Conservation (phyloP, 1,140 invertebrate genomes). For the Epicauta chinensis region DNA sequence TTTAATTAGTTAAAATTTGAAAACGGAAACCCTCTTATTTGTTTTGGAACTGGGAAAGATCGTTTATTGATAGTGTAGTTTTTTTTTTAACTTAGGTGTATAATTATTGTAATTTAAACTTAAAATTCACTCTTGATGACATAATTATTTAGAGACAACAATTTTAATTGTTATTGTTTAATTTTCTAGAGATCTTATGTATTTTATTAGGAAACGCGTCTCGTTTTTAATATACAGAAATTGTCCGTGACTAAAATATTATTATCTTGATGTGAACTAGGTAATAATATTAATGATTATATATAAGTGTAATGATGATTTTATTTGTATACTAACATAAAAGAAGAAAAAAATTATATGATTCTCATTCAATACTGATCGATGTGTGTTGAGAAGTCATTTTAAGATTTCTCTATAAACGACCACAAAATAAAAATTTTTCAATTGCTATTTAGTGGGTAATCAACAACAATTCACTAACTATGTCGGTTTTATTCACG, state of each 20-base stretch:
- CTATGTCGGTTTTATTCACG: not conserved
- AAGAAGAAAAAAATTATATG: too few relatives aligned
- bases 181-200: not conserved
- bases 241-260: slow-evolving; percentile 14
- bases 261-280: slow-evolving; percentile 16
- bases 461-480: too few relatives aligned
- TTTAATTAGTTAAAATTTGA: slow-evolving; percentile 4
- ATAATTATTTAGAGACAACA: slow-evolving; percentile 5
- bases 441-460: too few relatives aligned
- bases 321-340: too few relatives aligned
- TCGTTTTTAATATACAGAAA: slow-evolving; percentile 3
- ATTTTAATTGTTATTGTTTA: not conserved
- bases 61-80: slow-evolving; percentile 7
- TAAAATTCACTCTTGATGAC: slow-evolving; percentile 15
- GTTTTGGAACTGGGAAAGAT: slow-evolving; percentile 12
- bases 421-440: too few relatives aligned
- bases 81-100: slow-evolving; percentile 9
- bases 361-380: too few relatives aligned
- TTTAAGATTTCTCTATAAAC: too few relatives aligned
- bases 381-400: too few relatives aligned
- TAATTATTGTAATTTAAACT: slow-evolving; percentile 12
- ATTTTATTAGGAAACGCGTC: slow-evolving; percentile 7
- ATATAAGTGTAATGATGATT: slow-evolving; percentile 11
- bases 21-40: slow-evolving; percentile 7
- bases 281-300: slow-evolving; percentile 13